Evolutionary conservation across 2,113 vertebrate genomes (phyloP).

Genomic region (Mus pahari): DNA sequence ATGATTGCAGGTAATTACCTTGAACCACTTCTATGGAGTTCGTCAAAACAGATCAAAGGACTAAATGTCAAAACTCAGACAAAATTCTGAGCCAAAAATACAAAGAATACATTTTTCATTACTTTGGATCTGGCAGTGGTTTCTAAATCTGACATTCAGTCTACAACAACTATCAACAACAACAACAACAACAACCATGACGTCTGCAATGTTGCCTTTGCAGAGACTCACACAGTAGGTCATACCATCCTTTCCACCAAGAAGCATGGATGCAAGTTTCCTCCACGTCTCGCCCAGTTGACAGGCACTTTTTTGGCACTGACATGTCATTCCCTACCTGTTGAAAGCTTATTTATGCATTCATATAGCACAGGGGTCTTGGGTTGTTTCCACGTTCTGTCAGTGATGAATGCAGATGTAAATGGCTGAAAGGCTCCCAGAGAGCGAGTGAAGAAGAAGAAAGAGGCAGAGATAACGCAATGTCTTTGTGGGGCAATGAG

Average conservation of each 20-base stretch:
- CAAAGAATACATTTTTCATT: background rate
- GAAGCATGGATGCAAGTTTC: background rate
- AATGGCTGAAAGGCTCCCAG: background rate
- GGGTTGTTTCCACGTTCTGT: background rate
- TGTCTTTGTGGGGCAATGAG: background rate
- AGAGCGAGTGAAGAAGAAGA: background rate
- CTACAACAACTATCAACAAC: background rate
- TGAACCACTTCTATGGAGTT: background rate
- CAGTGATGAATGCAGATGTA: background rate
- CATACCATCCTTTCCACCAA: background rate
- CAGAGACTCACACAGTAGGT: background rate
- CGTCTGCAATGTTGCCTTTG: background rate
- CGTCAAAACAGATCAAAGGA: background rate
- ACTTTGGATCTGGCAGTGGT: background rate
- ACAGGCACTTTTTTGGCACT: background rate
- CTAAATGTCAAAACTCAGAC: background rate
- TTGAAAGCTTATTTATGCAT: background rate
- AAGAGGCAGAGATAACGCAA: background rate
- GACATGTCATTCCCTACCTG: background rate
- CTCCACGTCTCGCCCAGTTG: background rate
- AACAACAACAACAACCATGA: background rate
- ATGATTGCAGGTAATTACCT: background rate
- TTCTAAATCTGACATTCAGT: background rate
- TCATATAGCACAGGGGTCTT: background rate
- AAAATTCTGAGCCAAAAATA: background rate